Evolutionary conservation across 2,797 vertebrate species (phyloP).

Genomic region (Neosalanx taihuensis): DNA sequence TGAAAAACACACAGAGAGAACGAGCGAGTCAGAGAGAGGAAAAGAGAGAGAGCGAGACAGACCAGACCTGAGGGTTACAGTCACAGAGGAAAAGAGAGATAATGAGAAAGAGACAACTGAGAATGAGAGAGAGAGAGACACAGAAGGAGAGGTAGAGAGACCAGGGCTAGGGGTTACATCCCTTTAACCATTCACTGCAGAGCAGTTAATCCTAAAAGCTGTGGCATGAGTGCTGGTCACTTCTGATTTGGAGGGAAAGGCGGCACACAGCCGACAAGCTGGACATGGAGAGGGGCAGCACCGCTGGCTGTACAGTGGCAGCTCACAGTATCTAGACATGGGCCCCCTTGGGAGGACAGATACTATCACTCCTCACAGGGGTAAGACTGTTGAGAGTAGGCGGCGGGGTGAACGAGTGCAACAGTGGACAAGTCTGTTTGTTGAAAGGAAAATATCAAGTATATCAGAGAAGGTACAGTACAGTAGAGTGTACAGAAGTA

Average conservation of each 20-base stretch:
- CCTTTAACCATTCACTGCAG: slow-evolving; percentile 7
- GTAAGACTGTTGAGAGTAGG: neutral
- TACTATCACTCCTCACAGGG: neutral
- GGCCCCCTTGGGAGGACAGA: neutral
- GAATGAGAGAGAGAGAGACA: neutral
- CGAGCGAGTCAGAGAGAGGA: too few relatives aligned
- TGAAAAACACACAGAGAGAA: too few relatives aligned
- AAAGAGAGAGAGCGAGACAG: slow-evolving; percentile 2
- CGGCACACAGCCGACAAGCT: slow-evolving; percentile 33
- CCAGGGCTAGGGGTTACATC: slow-evolving; percentile 12
- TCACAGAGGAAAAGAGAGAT: neutral
- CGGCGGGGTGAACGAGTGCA: neutral
- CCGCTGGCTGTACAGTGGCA: slow-evolving; percentile 1
- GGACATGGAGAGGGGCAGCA: slow-evolving; percentile 6
- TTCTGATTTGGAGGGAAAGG: slow-evolving; percentile 36
- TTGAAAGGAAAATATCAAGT: neutral
- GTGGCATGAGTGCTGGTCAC: slow-evolving; percentile 35
- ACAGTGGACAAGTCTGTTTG: neutral
- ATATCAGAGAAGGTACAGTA: neutral
- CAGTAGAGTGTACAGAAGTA: neutral
- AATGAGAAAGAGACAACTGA: neutral
- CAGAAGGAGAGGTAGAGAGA: neutral
- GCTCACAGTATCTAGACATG: neutral
- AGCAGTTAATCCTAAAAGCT: slow-evolving; percentile 45
- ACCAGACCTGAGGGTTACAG: too few relatives aligned